phyloP scores from a whole-genome alignment of 2,113 vertebrate species.

The Connochaetes taurinus region DNA sequence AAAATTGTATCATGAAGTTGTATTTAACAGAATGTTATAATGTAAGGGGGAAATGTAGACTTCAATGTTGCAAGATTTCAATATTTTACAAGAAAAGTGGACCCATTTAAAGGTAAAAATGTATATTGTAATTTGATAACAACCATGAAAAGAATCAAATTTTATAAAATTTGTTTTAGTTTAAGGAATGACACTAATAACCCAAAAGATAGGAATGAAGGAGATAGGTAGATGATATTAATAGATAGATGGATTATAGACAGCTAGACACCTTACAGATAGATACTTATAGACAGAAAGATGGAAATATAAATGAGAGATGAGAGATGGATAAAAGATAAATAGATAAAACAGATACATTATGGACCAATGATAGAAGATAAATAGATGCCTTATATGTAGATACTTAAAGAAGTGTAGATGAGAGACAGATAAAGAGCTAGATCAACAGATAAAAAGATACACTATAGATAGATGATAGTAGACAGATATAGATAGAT shows the following conservation, averaged over 20 bases:
- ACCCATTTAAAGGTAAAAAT: neutral
- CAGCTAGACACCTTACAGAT: neutral
- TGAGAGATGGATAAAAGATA: neutral
- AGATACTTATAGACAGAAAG: neutral
- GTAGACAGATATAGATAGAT: accelerated
- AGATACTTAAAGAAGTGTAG: neutral
- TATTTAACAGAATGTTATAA: neutral
- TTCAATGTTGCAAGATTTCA: neutral
- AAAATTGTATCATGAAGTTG: neutral
- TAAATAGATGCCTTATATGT: neutral
- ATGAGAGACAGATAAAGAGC: neutral
- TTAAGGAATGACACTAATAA: neutral
- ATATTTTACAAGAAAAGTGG: neutral
- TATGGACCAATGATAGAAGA: neutral
- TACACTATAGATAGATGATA: accelerated
- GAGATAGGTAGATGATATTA: neutral
- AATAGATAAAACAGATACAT: neutral
- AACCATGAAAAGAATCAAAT: neutral
- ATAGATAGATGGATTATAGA: too few relatives aligned
- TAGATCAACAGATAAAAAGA: neutral
- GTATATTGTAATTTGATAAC: neutral
- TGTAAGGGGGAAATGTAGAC: neutral
- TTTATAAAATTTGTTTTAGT: neutral
- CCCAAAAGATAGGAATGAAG: neutral
- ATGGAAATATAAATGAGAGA: too few relatives aligned